These are phyloP conservation scores for Drosophila eohydei DNA, from an alignment of 2,888 invertebrate genomes.

Conservation along the genomic window DNA sequence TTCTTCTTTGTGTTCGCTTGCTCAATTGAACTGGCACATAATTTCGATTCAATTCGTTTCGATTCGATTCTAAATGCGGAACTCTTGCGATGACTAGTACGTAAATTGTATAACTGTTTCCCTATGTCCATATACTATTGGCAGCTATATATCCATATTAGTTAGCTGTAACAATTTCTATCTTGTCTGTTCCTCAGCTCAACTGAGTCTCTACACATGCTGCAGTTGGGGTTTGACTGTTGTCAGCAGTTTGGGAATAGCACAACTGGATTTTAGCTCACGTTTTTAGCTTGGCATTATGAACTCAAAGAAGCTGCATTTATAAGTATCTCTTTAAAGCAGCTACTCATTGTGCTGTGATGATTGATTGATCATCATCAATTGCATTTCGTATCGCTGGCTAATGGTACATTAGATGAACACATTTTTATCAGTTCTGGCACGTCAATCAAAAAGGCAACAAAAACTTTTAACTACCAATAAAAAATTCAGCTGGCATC, in stretches of 20 bases:
- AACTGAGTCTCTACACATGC: background rate
- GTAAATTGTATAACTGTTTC: slow-evolving; percentile 34
- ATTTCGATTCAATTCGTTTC: slow-evolving; percentile 34
- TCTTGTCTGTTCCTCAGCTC: no score
- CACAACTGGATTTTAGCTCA: background rate
- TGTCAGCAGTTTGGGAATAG: background rate
- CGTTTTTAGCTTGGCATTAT: background rate
- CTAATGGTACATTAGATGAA: background rate
- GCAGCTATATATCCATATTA: background rate
- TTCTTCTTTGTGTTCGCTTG: slow-evolving; percentile 15
- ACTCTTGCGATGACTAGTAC: slow-evolving; percentile 34
- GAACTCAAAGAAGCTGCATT: background rate
- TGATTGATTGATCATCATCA: slow-evolving; percentile 7
- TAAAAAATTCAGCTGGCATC: slow-evolving; percentile 40
- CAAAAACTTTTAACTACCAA: slow-evolving; percentile 15
- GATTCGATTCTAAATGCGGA: slow-evolving; percentile 45
- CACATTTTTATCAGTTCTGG: slow-evolving; percentile 10
- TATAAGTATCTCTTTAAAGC: background rate
- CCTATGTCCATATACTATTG: background rate
- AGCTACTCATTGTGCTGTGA: no score
- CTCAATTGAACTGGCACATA: slow-evolving; percentile 36
- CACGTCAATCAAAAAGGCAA: slow-evolving; percentile 6
- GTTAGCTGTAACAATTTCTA: background rate
- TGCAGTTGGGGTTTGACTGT: background rate
- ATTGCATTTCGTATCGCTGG: background rate